Base-by-base conservation (phyloP, 2,113 vertebrate species). In the Furnarius figulus region DNA sequence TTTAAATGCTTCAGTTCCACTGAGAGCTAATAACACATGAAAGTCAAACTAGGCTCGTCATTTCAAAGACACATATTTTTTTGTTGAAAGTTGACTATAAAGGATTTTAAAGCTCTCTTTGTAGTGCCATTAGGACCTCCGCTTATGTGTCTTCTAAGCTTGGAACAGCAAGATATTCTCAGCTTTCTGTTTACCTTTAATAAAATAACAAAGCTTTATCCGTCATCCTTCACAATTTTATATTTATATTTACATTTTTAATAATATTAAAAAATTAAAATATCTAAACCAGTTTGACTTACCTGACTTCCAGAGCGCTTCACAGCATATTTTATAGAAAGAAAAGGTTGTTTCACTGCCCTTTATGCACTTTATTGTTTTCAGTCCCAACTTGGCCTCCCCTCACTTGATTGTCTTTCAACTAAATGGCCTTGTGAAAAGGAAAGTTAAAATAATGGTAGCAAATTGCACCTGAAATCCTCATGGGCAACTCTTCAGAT, bases 1-100 rank as follows among this genome's bases (percentile, higher is more conserved):
- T 92, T 96, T 91, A 83, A 96, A 95, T 95, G 91, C 86, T 92
- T 95, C 77, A n/a, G 82, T 87, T 92, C 89, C 67, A 96, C 83
- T 53, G 90, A 89, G 92, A 95, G 81, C 93, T 94, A 95, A 87
- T 92, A 95, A 80, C 77, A 97, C 70, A 89, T 96, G 95, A 94
- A 97, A 96, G 94, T 96, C 94, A 90, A 92, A 89, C 83, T 40
- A 85, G 81, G 70, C 84, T 87, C 20, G 0, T 87, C 33, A 94
- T 96, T 96, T 89, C 86, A 92, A 61, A 94, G 90, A 39, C 80
- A 49, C 47, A 30, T 80, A 23, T 92, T 95, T 86, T 94, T 96
- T 90, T 52, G 7, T 58, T 92, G 74, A 90, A 95, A 94, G 61
- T 47, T 75, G 65, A 65, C 44, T 63, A 39, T 89, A 50, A 85